phyloP scores from a whole-genome alignment of 2,797 vertebrate species.

The Dipus sagitta region DNA sequence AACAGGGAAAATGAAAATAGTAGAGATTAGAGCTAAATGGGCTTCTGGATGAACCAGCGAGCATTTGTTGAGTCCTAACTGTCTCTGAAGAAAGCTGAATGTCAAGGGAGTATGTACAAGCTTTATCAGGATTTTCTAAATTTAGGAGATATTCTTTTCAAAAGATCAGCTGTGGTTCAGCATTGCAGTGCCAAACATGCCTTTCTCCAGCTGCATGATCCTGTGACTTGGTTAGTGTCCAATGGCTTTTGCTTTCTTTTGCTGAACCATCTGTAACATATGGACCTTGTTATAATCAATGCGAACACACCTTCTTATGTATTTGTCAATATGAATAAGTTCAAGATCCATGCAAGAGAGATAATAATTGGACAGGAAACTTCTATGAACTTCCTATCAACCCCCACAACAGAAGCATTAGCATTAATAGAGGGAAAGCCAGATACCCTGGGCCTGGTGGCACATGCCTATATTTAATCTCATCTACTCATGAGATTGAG shows the following conservation, averaged over 20 bases:
- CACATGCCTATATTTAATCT: too few relatives aligned
- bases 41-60: not conserved
- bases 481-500: not conserved
- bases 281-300: not conserved
- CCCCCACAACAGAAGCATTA: slow-evolving; percentile 65
- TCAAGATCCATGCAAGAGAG: slow-evolving; percentile 86
- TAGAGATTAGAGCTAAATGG: not conserved
- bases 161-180: not conserved
- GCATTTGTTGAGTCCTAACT: not conserved
- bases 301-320: slow-evolving; percentile 66
- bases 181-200: not conserved
- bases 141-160: slow-evolving; percentile 23
- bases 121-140: slow-evolving; percentile 47
- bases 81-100: not conserved
- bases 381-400: slow-evolving; percentile 87
- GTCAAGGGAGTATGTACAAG: not conserved
- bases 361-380: slow-evolving; percentile 89
- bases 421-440: not conserved
- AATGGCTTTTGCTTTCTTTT: not conserved
- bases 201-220: not conserved
- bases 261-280: not conserved
- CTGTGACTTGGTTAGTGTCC: not conserved
- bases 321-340: slow-evolving; percentile 84
- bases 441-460: not conserved
- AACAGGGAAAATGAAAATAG: not conserved